These are phyloP conservation scores for Drosophila watanabei DNA, from an alignment of 1,140 invertebrate genomes.

Conservation along the genomic window DNA sequence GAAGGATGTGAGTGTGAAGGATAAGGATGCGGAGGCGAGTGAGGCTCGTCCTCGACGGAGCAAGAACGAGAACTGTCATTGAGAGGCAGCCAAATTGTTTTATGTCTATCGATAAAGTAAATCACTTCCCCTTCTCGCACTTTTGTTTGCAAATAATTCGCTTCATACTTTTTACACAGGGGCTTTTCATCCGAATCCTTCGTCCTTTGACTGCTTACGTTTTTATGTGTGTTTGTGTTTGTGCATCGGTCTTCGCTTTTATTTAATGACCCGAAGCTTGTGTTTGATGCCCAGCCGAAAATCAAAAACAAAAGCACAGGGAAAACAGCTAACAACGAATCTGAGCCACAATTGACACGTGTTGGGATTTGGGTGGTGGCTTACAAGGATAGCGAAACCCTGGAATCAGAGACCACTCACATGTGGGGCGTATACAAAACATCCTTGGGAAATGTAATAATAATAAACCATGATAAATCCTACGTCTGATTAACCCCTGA, in stretches of 20 bases:
- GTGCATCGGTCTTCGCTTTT: constrained; percentile 31
- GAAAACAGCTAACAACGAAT: constrained; percentile 15
- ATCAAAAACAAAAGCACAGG: constrained; percentile 22
- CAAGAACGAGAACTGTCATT: constrained; percentile 31
- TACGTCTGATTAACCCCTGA: not conserved
- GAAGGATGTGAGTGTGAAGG: constrained; percentile 9
- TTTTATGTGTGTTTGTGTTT: constrained; percentile 1
- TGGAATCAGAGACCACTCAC: constrained; percentile 17
- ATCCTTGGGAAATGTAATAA: constrained; percentile 9
- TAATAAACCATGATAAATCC: not conserved
- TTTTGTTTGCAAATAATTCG: constrained; percentile 64
- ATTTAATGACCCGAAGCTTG: constrained; percentile 54
- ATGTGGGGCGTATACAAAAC: constrained; percentile 8
- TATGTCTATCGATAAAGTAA: constrained; percentile 78
- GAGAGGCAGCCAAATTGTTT: constrained; percentile 67
- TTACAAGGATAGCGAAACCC: not conserved
- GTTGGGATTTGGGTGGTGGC: constrained; percentile 42
- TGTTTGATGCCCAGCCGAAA: constrained; percentile 38
- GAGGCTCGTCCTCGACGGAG: not conserved
- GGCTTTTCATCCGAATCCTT: constrained; percentile 29
- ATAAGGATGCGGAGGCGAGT: not conserved
- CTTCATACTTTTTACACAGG: constrained; percentile 59
- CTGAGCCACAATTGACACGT: constrained; percentile 55
- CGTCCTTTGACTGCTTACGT: constrained; percentile 34
- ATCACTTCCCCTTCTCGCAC: constrained; percentile 63